These are phyloP conservation scores for Lithobates sylvaticus DNA, from an alignment of 2,797 vertebrate species.

Conservation along the genomic window DNA sequence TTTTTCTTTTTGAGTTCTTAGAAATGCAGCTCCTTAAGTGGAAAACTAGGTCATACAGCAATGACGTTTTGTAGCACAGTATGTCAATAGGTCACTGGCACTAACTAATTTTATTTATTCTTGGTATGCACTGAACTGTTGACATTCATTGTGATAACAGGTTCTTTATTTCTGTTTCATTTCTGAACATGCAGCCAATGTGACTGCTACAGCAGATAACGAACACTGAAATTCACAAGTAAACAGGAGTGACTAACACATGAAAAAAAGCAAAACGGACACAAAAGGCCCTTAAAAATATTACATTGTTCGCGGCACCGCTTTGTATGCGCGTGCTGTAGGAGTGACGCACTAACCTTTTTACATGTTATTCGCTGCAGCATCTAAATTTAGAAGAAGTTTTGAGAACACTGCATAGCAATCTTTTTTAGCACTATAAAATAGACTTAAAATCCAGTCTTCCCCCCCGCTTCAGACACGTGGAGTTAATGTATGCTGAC, in stretches of 20 bases:
- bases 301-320: background rate
- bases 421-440: background rate
- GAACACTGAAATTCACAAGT: background rate
- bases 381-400: constrained; percentile 15
- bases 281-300: background rate
- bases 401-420: constrained; percentile 1
- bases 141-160: background rate
- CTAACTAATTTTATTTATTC: background rate
- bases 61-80: background rate
- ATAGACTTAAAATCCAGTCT: background rate
- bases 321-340: background rate
- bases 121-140: background rate
- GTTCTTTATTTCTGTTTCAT: constrained; percentile 15
- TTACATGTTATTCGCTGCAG: background rate
- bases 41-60: background rate
- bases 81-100: constrained; percentile 3
- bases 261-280: background rate
- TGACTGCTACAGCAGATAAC: constrained; percentile 12
- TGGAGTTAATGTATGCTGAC: background rate
- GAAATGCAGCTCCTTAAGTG: no score
- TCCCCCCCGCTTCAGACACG: background rate
- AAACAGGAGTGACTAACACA: background rate
- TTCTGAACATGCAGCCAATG: constrained; percentile 5
- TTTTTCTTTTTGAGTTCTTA: no score
- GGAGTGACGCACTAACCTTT: background rate